Evolutionary conservation across 2,888 invertebrate species (phyloP), one percentile per base, ranked within the genome.

Genomic region (Allygus modestus): DNA sequence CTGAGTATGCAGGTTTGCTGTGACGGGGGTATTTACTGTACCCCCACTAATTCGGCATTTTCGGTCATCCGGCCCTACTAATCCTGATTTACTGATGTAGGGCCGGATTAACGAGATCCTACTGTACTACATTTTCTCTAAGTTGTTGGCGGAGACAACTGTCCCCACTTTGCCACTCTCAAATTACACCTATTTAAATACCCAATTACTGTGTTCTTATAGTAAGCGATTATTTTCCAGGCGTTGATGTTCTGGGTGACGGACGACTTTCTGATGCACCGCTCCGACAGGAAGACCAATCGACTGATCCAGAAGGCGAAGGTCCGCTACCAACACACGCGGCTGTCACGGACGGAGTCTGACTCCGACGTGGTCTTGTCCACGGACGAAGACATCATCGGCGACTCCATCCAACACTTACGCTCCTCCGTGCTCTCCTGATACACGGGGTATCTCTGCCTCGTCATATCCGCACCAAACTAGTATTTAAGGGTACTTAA

Each of bases 201-300:
- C n/a, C n/a, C n/a, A n/a, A n/a, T n/a, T n/a, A n/a, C n/a, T n/a
- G n/a, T n/a, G n/a, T n/a, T 37, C 9, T 9, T 37, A 37, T 7
- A 37, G 37, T 9, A 37, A 37, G 9, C 9, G 5, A 37, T 37
- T 15, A 23, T 43, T 77, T 69, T 65, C 17, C 91, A 96, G 96
- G 95, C 95, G 87, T 92, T 96, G 89, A 95, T 96, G 93, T 96
- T 96, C 91, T 96, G 96, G 96, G 95, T 96, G 87, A 96, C 96
- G 0, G 96, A 96, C 90, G 96, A 96, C 90, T 96, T 96, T 92
- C 91, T 96, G 81, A 96, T 96, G 95, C 93, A 94, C 87, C 92
- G 92, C 73, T 41, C 81, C 33, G 20, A 65, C 33, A 58, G 85
- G 84, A 75, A 85, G 54, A 81, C 86, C 75, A 51, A 75, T 17